Evolutionary conservation across 2,797 vertebrate genomes (phyloP).

Genomic region (Pristis pectinata): DNA sequence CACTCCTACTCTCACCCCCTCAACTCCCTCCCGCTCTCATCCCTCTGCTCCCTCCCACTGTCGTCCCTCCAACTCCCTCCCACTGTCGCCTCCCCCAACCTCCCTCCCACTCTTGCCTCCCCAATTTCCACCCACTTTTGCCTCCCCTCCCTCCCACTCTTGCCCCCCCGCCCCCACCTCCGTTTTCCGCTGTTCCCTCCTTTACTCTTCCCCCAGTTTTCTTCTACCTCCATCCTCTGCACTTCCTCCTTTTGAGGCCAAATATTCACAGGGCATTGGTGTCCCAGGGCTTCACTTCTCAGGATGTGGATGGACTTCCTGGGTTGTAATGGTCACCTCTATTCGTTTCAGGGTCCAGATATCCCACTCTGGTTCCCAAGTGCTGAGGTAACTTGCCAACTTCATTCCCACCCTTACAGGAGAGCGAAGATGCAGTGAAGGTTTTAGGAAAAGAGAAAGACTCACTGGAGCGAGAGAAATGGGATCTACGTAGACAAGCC

Average conservation of each 20-base stretch:
- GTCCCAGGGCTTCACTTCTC: not conserved
- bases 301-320: not conserved
- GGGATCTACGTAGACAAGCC: slow-evolving; percentile 87
- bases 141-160: too few relatives aligned
- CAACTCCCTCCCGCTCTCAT: too few relatives aligned
- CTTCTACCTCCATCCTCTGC: not conserved
- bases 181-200: not conserved
- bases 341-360: not conserved
- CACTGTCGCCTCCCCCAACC: not conserved
- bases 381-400: not conserved
- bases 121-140: too few relatives aligned
- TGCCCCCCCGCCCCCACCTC: not conserved
- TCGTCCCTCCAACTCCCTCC: not conserved
- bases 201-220: not conserved
- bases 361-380: not conserved
- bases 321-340: not conserved
- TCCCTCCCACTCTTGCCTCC: too few relatives aligned
- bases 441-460: slow-evolving; percentile 90
- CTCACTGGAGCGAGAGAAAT: slow-evolving; percentile 87
- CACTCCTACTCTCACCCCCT: too few relatives aligned
- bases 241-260: not conserved
- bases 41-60: too few relatives aligned
- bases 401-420: slow-evolving; percentile 54
- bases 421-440: slow-evolving; percentile 91
- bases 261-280: not conserved